Percentiles rank a stretch among this genome's conserved stretches.
These are phyloP conservation scores for Zeuzera pyrina DNA, from an alignment of 2,888 invertebrate species.

Conservation along the genomic window DNA sequence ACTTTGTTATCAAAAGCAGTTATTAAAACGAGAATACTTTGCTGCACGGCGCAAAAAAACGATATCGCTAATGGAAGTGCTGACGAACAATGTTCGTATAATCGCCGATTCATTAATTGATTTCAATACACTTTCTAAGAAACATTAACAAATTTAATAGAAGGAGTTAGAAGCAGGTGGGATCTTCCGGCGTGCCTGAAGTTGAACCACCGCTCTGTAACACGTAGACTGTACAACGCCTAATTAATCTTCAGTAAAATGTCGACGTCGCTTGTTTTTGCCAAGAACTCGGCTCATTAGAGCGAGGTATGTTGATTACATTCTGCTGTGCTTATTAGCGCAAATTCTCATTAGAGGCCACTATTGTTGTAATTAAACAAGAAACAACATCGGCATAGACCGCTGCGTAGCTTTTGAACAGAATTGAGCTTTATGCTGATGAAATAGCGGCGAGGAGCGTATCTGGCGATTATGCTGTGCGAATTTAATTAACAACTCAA, in stretches of 20 bases:
- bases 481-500: conserved; percentile 71
- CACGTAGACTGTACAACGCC: conserved; percentile 49
- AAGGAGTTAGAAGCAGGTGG: conserved; percentile 40
- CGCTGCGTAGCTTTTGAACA: conserved; percentile 24
- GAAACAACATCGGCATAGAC: conserved; percentile 50
- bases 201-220: conserved; percentile 20
- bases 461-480: conserved; percentile 41
- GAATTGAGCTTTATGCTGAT: conserved; percentile 35
- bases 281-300: conserved; percentile 70
- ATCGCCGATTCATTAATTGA: conserved; percentile 9
- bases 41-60: not conserved
- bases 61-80: not conserved
- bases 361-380: conserved; percentile 73
- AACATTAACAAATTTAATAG: conserved; percentile 32
- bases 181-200: conserved; percentile 32
- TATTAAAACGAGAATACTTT: conserved; percentile 28
- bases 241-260: conserved; percentile 70
- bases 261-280: conserved; percentile 65
- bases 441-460: conserved; percentile 28
- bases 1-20: conserved; percentile 59
- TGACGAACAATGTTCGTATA: conserved; percentile 4
- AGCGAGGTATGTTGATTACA: conserved; percentile 71
- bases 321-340: conserved; percentile 71
- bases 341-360: conserved; percentile 71
- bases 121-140: conserved; percentile 35